Percentiles rank a stretch among this genome's conserved stretches.
Evolutionary conservation across 23 tunicate species (phyloP).

Genomic region (Styela clava): DNA sequence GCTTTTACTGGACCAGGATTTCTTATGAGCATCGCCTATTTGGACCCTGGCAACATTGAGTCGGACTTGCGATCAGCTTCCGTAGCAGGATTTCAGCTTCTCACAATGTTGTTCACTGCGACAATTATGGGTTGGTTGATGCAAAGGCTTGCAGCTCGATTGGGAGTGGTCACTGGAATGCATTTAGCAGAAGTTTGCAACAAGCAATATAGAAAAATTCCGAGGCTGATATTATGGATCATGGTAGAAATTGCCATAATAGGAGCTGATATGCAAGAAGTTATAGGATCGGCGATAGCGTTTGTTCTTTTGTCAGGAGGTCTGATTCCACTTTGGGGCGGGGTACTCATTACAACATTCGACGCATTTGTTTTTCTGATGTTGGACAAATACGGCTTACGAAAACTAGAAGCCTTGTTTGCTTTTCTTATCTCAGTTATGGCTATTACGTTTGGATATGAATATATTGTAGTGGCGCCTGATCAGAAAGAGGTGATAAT

Average conservation of each 20-base stretch:
- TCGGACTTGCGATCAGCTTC: slow-evolving; percentile 93
- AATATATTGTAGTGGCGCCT: slow-evolving; percentile 75
- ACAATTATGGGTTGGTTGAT: slow-evolving; percentile 71
- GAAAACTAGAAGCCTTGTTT: slow-evolving; percentile 94
- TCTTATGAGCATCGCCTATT: slow-evolving; percentile 87
- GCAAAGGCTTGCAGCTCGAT: slow-evolving; percentile 76
- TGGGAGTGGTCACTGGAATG: slow-evolving; percentile 78
- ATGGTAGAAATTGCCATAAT: slow-evolving; percentile 91
- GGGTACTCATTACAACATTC: slow-evolving; percentile 71
- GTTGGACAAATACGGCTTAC: slow-evolving; percentile 89
- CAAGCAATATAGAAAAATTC: slow-evolving; percentile 53
- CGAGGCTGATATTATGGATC: slow-evolving; percentile 78
- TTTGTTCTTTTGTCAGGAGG: slow-evolving; percentile 49
- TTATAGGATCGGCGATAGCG: slow-evolving; percentile 92
- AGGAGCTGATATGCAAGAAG: slow-evolving; percentile 97
- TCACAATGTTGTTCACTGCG: slow-evolving; percentile 58
- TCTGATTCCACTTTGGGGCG: slow-evolving; percentile 19
- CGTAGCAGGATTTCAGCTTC: slow-evolving; percentile 74
- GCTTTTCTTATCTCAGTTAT: slow-evolving; percentile 70
- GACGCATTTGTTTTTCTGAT: slow-evolving; percentile 88
- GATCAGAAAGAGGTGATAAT: slow-evolving; percentile 71
- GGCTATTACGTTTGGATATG: slow-evolving; percentile 92
- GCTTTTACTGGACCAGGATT: slow-evolving; percentile 94
- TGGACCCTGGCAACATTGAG: slow-evolving; percentile 96
- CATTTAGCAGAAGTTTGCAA: slow-evolving; percentile 96